Percentiles rank a stretch among this genome's conserved stretches.
These are phyloP conservation scores for Rhinopithecus roxellana DNA, from an alignment of 2,113 vertebrate genomes.

Conservation along the genomic window DNA sequence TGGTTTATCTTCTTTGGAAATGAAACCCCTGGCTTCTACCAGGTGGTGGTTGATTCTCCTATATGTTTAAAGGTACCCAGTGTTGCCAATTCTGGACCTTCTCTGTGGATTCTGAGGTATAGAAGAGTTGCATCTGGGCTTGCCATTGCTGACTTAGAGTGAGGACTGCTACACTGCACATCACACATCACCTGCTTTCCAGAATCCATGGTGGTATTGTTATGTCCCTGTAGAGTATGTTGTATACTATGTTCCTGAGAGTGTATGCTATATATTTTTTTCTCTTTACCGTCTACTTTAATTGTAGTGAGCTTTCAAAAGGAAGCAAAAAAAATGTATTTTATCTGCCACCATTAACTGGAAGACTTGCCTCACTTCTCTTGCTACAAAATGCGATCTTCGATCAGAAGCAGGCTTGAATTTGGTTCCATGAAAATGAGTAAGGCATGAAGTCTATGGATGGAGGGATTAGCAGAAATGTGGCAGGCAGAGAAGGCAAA, in stretches of 20 bases:
- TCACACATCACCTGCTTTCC: background rate
- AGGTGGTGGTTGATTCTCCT: background rate
- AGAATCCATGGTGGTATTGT: background rate
- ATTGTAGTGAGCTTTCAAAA: background rate
- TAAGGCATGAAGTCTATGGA: background rate
- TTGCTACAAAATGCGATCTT: too few relatives aligned
- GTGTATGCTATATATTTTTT: background rate
- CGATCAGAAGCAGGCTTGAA: background rate
- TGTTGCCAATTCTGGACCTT: background rate
- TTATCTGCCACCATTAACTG: background rate
- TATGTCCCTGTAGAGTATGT: background rate
- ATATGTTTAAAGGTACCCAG: background rate
- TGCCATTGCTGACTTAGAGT: background rate
- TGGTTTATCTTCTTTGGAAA: background rate
- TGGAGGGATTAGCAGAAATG: background rate
- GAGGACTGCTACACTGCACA: too few relatives aligned
- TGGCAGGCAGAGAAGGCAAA: background rate
- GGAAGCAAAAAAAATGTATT: background rate
- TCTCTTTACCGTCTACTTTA: background rate
- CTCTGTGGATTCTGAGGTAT: background rate
- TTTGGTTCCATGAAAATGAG: background rate
- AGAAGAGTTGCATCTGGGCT: background rate
- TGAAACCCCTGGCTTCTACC: background rate
- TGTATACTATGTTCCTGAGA: background rate
- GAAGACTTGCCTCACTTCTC: background rate